Evolutionary conservation across 2,888 invertebrate genomes (phyloP).

Genomic region (Lycophotia porphyrea): DNA sequence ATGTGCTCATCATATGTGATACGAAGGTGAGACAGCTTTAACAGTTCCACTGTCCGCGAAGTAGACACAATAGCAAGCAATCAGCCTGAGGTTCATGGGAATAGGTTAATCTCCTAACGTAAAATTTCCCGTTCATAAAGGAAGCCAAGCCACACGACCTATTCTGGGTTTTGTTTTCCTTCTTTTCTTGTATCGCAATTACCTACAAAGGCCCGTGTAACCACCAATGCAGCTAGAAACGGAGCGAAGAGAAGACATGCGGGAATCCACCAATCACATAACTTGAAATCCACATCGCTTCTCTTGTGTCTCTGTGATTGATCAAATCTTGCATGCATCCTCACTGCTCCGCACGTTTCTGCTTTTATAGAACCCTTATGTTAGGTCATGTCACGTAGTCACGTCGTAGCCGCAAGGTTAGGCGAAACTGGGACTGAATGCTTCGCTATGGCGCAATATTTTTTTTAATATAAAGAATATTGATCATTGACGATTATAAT

Average conservation of each 20-base stretch:
- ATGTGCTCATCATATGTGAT: constrained; percentile 98
- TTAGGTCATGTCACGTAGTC: neutral
- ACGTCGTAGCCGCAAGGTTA: neutral
- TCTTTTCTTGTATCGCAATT: neutral
- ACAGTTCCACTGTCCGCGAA: neutral
- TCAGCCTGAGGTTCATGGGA: neutral
- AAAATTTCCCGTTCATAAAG: neutral
- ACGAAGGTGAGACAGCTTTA: constrained; percentile 91
- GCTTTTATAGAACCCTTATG: neutral
- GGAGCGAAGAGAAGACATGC: neutral
- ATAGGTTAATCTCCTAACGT: neutral
- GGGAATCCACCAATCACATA: neutral
- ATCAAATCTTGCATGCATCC: neutral
- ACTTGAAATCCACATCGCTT: neutral
- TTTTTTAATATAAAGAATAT: neutral
- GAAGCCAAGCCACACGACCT: neutral
- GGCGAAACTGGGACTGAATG: too few species aligned
- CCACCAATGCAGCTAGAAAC: neutral
- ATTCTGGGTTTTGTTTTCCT: neutral
- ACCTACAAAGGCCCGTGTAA: neutral
- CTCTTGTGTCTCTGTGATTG: neutral
- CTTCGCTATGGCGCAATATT: neutral
- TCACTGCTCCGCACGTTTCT: neutral
- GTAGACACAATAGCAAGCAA: neutral
- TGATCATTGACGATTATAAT: neutral